A percentile compares a stretch with the other conserved stretches of the same genome.
Conservation (phyloP, 2,888 invertebrate species). For the Lymantria dispar region DNA sequence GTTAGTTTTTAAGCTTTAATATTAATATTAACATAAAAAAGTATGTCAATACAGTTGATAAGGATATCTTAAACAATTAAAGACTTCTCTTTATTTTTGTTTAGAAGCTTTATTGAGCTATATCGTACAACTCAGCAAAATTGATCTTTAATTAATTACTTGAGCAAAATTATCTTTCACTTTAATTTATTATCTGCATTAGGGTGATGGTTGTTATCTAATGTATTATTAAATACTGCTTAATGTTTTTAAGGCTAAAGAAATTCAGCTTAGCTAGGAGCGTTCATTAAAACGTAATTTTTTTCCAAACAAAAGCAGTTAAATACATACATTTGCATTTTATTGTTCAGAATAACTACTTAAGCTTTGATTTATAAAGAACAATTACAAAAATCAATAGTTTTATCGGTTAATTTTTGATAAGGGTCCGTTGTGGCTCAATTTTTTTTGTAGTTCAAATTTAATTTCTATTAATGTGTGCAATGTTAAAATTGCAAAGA, state of each 20-base stretch:
- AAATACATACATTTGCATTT: too few species aligned
- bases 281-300: background rate
- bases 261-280: background rate
- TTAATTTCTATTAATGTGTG: too few species aligned
- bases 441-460: too few species aligned
- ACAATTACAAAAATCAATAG: too few species aligned
- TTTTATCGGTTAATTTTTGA: too few species aligned
- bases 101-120: conserved; percentile 44
- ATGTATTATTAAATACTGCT: conserved; percentile 3
- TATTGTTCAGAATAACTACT: too few species aligned
- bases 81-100: conserved; percentile 14
- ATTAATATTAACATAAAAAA: conserved; percentile 23
- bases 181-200: conserved; percentile 6
- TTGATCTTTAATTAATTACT: conserved; percentile 11
- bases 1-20: conserved; percentile 68
- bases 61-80: conserved; percentile 20
- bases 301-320: background rate
- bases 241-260: background rate
- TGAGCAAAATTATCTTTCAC: background rate
- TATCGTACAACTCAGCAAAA: conserved; percentile 9
- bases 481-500: too few species aligned
- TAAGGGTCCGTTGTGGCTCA: too few species aligned
- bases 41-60: conserved; percentile 17
- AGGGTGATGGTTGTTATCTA: conserved; percentile 14
- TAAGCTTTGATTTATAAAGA: too few species aligned